Evolutionary conservation across 2,888 invertebrate genomes (phyloP).

Genomic region (Odontothrips loti): DNA sequence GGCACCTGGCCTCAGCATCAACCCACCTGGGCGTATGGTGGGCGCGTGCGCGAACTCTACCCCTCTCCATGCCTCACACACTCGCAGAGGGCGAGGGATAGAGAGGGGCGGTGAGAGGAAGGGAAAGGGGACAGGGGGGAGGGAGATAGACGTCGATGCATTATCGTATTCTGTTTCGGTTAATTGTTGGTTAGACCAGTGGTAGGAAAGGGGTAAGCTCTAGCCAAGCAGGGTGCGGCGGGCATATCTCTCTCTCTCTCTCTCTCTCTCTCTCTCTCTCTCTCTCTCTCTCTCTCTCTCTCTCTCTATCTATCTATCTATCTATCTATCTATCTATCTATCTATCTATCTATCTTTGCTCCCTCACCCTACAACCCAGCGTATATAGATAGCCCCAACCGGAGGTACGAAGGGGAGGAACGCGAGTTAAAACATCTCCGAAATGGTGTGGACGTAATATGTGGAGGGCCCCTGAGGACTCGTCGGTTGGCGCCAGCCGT

Average conservation of each 20-base stretch:
- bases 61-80: too few relatives aligned
- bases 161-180: constrained; percentile 11
- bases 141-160: not conserved
- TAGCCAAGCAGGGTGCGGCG: not conserved
- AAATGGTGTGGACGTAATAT: too few relatives aligned
- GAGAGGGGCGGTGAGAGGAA: not conserved
- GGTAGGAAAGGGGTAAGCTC: not conserved
- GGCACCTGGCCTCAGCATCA: too few relatives aligned
- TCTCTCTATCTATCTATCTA: not conserved
- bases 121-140: not conserved
- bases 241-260: not conserved
- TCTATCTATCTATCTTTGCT: not conserved
- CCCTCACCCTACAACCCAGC: not conserved
- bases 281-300: constrained; percentile 1
- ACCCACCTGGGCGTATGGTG: too few relatives aligned
- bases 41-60: too few relatives aligned
- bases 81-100: not conserved
- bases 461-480: too few relatives aligned
- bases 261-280: not conserved
- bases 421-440: too few relatives aligned
- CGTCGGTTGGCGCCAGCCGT: too few relatives aligned
- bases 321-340: not conserved
- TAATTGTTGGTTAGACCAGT: not conserved
- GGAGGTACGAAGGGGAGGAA: too few relatives aligned
- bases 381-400: too few relatives aligned